These are phyloP conservation scores for Netelia fuscicornis DNA, from an alignment of 2,888 invertebrate species.

Conservation along the genomic window DNA sequence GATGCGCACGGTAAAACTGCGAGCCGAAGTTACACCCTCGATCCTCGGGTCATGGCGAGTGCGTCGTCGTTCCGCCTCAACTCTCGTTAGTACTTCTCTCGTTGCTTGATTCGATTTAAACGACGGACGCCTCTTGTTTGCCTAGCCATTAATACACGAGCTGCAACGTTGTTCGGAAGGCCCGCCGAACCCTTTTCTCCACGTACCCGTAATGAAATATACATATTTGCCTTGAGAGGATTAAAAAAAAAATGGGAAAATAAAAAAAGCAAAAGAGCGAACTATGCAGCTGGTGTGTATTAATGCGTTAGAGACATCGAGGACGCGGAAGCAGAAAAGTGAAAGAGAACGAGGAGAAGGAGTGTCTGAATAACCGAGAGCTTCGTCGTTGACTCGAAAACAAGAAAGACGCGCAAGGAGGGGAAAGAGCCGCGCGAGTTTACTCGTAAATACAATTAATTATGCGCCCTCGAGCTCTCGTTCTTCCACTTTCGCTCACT, in stretches of 20 bases:
- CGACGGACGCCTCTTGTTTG: slow-evolving; percentile 76
- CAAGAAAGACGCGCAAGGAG: slow-evolving; percentile 63
- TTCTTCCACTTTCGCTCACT: slow-evolving; percentile 56
- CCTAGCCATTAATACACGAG: slow-evolving; percentile 69
- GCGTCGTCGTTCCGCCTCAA: slow-evolving; percentile 34
- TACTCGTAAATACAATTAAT: slow-evolving; percentile 75
- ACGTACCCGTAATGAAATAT: slow-evolving; percentile 40
- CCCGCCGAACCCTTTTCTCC: slow-evolving; percentile 17
- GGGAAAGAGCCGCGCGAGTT: slow-evolving; percentile 47
- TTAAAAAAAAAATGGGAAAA: slow-evolving; percentile 64
- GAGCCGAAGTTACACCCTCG: slow-evolving; percentile 69
- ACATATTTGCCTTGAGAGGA: slow-evolving; percentile 65
- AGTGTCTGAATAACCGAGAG: slow-evolving; percentile 62
- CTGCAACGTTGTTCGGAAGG: slow-evolving; percentile 35
- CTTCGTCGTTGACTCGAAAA: slow-evolving; percentile 46
- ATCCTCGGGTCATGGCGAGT: slow-evolving; percentile 70
- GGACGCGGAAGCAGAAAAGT: background rate
- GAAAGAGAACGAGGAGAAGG: slow-evolving; percentile 15
- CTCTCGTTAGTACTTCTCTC: slow-evolving; percentile 75
- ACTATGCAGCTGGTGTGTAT: slow-evolving; percentile 74
- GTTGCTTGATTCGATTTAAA: slow-evolving; percentile 76
- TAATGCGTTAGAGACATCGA: slow-evolving; percentile 54
- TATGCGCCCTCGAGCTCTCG: slow-evolving; percentile 67
- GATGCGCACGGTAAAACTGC: slow-evolving; percentile 44
- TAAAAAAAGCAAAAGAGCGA: slow-evolving; percentile 45